phyloP scores from a whole-genome alignment of 2,888 invertebrate genomes.

The Mallateleia sp. region DNA sequence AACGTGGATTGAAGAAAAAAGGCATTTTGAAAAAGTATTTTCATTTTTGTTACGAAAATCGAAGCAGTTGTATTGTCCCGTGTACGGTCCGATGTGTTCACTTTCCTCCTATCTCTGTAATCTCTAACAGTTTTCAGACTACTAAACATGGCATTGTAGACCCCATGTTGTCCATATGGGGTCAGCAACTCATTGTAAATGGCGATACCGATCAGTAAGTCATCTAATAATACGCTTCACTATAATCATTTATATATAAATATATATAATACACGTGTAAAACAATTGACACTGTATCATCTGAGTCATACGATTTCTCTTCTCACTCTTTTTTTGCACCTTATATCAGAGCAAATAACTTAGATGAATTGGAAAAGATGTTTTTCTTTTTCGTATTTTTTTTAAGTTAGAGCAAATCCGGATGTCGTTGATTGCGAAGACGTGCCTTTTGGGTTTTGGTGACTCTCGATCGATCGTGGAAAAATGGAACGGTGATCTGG shows the following conservation, averaged over 20 bases:
- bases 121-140: constrained; percentile 91
- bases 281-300: constrained; percentile 77
- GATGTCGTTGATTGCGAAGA: not conserved
- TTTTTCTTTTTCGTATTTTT: constrained; percentile 16
- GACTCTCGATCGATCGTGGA: not conserved
- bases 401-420: constrained; percentile 33
- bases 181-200: constrained; percentile 99
- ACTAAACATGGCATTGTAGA: constrained; percentile 98
- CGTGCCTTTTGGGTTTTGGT: not conserved
- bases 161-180: constrained; percentile 99
- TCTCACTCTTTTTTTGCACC: constrained; percentile 48
- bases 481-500: constrained; percentile 22
- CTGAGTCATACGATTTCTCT: constrained; percentile 65
- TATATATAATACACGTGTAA: constrained; percentile 75
- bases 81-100: constrained; percentile 75
- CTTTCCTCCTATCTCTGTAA: constrained; percentile 88
- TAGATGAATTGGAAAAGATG: constrained; percentile 32
- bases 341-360: constrained; percentile 43
- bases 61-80: constrained; percentile 78
- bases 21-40: not conserved
- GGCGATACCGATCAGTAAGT: constrained; percentile 99
- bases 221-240: constrained; percentile 88
- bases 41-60: constrained; percentile 18
- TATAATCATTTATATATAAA: constrained; percentile 71
- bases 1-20: not conserved